phyloP scores from a whole-genome alignment of 2,888 invertebrate genomes.

The Troides oblongomaculatus region DNA sequence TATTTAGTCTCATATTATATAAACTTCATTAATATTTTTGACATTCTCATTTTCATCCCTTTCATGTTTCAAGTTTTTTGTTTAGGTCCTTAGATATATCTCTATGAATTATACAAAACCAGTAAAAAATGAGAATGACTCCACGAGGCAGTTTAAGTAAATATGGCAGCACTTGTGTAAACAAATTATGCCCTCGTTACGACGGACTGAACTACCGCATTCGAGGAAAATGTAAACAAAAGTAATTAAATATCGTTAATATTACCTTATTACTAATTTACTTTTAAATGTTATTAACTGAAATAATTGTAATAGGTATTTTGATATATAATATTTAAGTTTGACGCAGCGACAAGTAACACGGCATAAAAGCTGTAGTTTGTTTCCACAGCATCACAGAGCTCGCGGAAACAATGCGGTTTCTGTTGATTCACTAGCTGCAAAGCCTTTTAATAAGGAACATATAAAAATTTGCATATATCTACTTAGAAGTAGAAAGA shows the following conservation, averaged over 20 bases:
- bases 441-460: too few species aligned
- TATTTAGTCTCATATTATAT: too few species aligned
- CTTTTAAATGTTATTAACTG: not conserved
- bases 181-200: conserved; percentile 25
- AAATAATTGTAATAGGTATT: not conserved
- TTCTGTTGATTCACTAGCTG: too few species aligned
- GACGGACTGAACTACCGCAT: conserved; percentile 20
- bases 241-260: conserved; percentile 8
- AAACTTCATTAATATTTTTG: too few species aligned
- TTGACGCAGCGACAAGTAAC: not conserved
- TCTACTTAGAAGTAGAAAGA: too few species aligned
- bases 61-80: not conserved
- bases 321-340: not conserved
- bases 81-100: not conserved
- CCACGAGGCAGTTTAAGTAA: conserved; percentile 20
- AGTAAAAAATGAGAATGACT: conserved; percentile 13
- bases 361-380: not conserved
- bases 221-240: conserved; percentile 24
- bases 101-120: conserved; percentile 12
- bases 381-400: not conserved
- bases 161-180: conserved; percentile 21
- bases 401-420: not conserved
- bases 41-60: not conserved
- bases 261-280: conserved; percentile 19
- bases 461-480: too few species aligned